Percentiles rank a stretch among this genome's conserved stretches.
These are phyloP conservation scores for Cladorhizidae sp. DNA, from an alignment of 37 sponge, comb jelly and placozoan genomes.

Conservation along the genomic window DNA sequence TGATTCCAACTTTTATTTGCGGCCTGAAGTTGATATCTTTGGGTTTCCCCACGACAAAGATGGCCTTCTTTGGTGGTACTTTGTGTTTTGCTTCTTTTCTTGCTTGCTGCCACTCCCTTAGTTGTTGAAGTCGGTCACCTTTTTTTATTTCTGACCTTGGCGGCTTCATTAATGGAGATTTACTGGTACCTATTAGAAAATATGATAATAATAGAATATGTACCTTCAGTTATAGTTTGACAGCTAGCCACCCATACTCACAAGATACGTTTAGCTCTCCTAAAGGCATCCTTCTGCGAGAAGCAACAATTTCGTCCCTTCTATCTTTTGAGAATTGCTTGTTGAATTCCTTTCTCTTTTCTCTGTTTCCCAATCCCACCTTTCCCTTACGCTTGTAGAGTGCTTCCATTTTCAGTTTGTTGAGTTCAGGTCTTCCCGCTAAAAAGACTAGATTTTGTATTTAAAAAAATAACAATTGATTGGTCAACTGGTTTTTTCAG, in stretches of 20 bases:
- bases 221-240: not conserved
- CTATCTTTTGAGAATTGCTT: not conserved
- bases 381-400: slow-evolving; percentile 28
- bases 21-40: too few species aligned
- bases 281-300: slow-evolving; percentile 32
- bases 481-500: not conserved
- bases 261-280: not conserved
- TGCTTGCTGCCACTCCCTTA: slow-evolving; percentile 42
- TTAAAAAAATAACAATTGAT: not conserved
- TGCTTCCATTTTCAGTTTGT: not conserved
- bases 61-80: slow-evolving; percentile 13
- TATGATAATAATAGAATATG: not conserved
- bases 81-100: slow-evolving; percentile 38
- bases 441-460: not conserved
- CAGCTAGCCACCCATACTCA: not conserved
- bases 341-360: slow-evolving; percentile 2
- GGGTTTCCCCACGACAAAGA: not conserved
- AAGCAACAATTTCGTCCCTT: slow-evolving; percentile 11
- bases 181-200: not conserved
- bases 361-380: not conserved
- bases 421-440: not conserved
- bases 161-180: not conserved
- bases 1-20: too few species aligned
- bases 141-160: not conserved
- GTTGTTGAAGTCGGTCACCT: slow-evolving; percentile 4